These are phyloP conservation scores for Cosmorhoe ocellata DNA, from an alignment of 2,888 invertebrate genomes.

Conservation along the genomic window DNA sequence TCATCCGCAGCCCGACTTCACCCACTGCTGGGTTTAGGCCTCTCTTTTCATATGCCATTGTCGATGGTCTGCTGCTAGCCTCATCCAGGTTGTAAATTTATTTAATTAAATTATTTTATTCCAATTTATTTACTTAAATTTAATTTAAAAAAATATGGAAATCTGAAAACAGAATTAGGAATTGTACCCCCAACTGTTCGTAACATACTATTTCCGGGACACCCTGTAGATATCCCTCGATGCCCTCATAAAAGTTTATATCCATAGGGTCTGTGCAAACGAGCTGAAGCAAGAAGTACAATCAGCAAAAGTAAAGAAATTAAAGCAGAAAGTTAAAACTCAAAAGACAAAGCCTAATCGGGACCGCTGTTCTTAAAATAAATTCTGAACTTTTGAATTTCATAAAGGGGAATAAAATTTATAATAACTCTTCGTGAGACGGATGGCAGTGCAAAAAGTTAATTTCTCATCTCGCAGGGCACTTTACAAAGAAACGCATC, in stretches of 20 bases:
- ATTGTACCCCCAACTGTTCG: too few species aligned
- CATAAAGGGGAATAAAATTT: constrained; percentile 44
- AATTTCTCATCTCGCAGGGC: constrained; percentile 47
- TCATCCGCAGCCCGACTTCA: too few species aligned
- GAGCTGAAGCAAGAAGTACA: constrained; percentile 16
- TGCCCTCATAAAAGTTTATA: constrained; percentile 3
- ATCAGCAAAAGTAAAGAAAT: constrained; percentile 27
- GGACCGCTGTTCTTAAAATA: constrained; percentile 39
- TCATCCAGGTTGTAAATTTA: too few species aligned
- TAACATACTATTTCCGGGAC: too few species aligned
- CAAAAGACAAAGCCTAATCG: constrained; percentile 34
- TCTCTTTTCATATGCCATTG: too few species aligned
- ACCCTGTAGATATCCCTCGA: too few species aligned
- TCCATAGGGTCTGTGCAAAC: not conserved
- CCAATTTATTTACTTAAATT: too few species aligned
- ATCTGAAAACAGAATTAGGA: too few species aligned
- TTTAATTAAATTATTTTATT: too few species aligned
- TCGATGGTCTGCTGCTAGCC: too few species aligned
- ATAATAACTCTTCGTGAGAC: constrained; percentile 47
- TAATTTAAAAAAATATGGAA: too few species aligned
- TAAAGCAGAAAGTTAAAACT: constrained; percentile 22
- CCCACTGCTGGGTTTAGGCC: too few species aligned
- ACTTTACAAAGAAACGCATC: constrained; percentile 42
- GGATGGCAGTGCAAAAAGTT: constrained; percentile 52
- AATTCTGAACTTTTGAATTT: constrained; percentile 50